Evolutionary conservation across 1,140 invertebrate species (phyloP).

Genomic region (Drosophila elegans): DNA sequence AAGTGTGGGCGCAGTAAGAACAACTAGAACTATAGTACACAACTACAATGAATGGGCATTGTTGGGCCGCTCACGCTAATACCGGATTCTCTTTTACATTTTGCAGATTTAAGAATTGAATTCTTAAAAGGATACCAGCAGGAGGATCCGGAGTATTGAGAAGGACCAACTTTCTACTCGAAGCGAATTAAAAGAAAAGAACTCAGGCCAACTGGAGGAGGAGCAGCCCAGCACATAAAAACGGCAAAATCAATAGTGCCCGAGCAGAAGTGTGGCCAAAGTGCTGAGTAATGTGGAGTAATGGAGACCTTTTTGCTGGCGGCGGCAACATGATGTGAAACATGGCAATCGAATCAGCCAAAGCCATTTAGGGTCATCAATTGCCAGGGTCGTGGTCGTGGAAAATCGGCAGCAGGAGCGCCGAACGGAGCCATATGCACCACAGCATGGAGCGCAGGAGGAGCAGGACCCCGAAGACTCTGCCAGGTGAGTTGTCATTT

Average conservation of each 20-base stretch:
- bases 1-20: constrained; percentile 45
- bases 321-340: constrained; percentile 82
- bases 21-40: constrained; percentile 17
- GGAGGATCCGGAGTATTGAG: constrained; percentile 4
- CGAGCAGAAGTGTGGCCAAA: constrained; percentile 65
- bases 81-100: constrained; percentile 56
- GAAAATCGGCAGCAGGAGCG: constrained; percentile 12
- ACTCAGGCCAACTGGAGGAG: constrained; percentile 17
- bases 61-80: constrained; percentile 61
- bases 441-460: constrained; percentile 57
- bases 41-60: constrained; percentile 71
- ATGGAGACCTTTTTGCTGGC: constrained; percentile 76
- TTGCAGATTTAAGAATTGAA: constrained; percentile 54
- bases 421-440: constrained; percentile 45
- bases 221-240: constrained; percentile 9
- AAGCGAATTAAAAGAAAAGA: constrained; percentile 49
- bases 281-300: constrained; percentile 79
- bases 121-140: constrained; percentile 36
- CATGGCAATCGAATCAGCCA: constrained; percentile 82
- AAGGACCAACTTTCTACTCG: constrained; percentile 20
- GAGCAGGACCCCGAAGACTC: constrained; percentile 25
- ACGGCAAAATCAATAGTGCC: constrained; percentile 60
- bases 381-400: constrained; percentile 71
- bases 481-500: constrained; percentile 63
- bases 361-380: constrained; percentile 82